phyloP scores from a whole-genome alignment of 2,797 vertebrate genomes.

The Cyclura pinguis region DNA sequence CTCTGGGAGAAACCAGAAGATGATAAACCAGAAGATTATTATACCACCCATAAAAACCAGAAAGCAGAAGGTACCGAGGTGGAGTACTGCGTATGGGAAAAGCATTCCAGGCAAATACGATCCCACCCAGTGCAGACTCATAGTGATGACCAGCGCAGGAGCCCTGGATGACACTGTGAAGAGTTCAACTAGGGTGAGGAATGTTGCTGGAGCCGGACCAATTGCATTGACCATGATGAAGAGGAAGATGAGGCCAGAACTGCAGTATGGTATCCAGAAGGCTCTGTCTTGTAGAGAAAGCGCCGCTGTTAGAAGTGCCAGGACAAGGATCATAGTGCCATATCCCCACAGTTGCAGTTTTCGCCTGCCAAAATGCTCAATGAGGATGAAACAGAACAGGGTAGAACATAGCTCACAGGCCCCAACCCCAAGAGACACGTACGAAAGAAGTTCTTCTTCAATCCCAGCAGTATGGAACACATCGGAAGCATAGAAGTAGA shows the following conservation, averaged over 20 bases:
- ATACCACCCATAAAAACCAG: constrained; percentile 84
- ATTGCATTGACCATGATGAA: constrained; percentile 90
- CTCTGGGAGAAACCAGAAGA: constrained; percentile 85
- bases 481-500: constrained; percentile 69
- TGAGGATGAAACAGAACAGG: constrained; percentile 83
- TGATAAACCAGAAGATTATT: constrained; percentile 78
- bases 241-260: constrained; percentile 85
- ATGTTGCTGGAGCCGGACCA: constrained; percentile 89
- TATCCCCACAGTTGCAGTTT: constrained; percentile 86
- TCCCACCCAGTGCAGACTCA: constrained; percentile 86
- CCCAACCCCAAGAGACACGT: constrained; percentile 84
- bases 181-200: constrained; percentile 85
- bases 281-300: constrained; percentile 82
- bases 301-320: constrained; percentile 84
- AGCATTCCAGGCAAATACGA: constrained; percentile 84
- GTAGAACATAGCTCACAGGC: constrained; percentile 85
- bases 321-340: constrained; percentile 84
- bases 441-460: constrained; percentile 79
- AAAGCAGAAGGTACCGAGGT: constrained; percentile 83
- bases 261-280: constrained; percentile 85
- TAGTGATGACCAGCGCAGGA: constrained; percentile 85
- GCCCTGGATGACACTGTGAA: constrained; percentile 88
- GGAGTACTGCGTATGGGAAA: constrained; percentile 86
- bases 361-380: constrained; percentile 84
- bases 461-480: constrained; percentile 85